phyloP scores from a whole-genome alignment of 1,140 invertebrate species.

The Diprion similis region DNA sequence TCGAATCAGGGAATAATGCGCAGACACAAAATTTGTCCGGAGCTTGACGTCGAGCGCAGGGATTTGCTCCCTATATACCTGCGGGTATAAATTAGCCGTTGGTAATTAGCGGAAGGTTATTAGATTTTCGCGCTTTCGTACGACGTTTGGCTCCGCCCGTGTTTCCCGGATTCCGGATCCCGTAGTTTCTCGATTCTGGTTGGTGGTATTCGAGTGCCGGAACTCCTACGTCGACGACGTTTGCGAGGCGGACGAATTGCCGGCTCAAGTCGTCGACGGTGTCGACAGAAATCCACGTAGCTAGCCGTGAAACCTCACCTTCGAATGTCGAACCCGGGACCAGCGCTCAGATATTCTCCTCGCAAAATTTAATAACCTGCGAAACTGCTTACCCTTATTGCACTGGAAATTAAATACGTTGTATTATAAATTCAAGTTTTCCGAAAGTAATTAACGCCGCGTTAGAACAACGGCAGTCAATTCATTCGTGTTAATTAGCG shows the following conservation, averaged over 20 bases:
- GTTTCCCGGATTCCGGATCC: background rate
- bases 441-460: background rate
- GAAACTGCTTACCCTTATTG: background rate
- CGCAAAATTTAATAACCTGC: background rate
- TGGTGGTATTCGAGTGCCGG: background rate
- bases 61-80: background rate
- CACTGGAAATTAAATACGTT: background rate
- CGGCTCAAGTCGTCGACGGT: background rate
- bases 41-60: background rate
- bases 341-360: background rate
- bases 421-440: no score
- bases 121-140: slow-evolving; percentile 4
- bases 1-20: no score
- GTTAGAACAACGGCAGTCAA: background rate
- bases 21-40: background rate
- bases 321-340: background rate
- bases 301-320: background rate
- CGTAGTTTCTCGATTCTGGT: background rate
- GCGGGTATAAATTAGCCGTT: slow-evolving; percentile 2
- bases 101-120: slow-evolving; percentile 5
- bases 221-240: background rate
- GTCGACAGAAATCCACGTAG: background rate
- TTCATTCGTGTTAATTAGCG: background rate
- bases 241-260: background rate
- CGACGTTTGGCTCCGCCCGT: background rate